Percentiles rank a stretch among this genome's conserved stretches.
Conservation (phyloP, 2,797 vertebrate genomes). For the Alauda arvensis region DNA sequence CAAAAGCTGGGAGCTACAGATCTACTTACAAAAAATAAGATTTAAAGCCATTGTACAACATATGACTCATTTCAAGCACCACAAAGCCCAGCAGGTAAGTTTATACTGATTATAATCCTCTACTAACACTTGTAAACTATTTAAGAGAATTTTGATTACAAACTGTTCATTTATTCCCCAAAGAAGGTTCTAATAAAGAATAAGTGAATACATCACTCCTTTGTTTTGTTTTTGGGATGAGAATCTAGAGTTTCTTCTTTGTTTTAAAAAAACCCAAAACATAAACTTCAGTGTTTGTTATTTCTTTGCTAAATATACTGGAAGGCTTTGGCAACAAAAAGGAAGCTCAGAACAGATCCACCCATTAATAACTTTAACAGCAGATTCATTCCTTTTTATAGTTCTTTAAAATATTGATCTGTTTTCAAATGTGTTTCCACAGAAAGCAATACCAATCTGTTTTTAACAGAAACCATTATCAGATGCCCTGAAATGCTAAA, state of each 20-base stretch:
- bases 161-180: not conserved
- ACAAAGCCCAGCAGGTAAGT: not conserved
- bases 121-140: not conserved
- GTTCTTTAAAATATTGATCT: not conserved
- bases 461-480: not conserved
- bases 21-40: not conserved
- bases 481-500: not conserved
- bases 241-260: not conserved
- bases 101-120: not conserved
- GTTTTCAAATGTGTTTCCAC: not conserved
- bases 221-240: not conserved
- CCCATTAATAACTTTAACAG: not conserved
- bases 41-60: not conserved
- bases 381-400: not conserved
- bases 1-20: not conserved
- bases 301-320: not conserved
- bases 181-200: not conserved
- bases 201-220: not conserved
- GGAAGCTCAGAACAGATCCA: not conserved
- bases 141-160: not conserved
- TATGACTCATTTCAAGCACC: not conserved
- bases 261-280: not conserved
- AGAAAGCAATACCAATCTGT: not conserved
- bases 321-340: not conserved
- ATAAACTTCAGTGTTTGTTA: not conserved